phyloP scores from a whole-genome alignment of 2,113 vertebrate genomes.

The Oreochromis spilurus region DNA sequence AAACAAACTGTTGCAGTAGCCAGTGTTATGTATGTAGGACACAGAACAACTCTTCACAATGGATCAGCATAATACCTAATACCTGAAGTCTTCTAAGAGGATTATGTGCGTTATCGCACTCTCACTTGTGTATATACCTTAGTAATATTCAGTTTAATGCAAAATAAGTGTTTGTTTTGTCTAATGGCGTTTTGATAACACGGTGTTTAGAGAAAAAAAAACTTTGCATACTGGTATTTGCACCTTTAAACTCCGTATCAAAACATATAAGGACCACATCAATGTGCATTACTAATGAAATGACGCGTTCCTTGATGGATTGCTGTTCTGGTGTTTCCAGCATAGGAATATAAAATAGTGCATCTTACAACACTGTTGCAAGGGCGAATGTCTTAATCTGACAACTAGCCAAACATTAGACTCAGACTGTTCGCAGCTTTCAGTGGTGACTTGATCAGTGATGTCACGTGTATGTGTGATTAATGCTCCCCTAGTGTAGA shows the following conservation, averaged over 20 bases:
- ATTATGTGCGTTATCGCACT: conserved; percentile 77
- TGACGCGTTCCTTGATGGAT: not conserved
- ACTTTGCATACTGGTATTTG: not conserved
- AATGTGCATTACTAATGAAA: not conserved
- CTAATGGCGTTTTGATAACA: not conserved
- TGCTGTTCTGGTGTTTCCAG: not conserved
- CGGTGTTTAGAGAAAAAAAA: not conserved
- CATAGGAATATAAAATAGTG: not conserved
- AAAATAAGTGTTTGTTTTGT: not conserved
- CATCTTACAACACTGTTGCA: not conserved
- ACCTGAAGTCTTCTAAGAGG: conserved; percentile 85
- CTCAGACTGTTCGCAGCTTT: not conserved
- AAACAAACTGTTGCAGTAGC: conserved; percentile 24
- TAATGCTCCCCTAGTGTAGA: not conserved
- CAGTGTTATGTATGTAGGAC: conserved; percentile 82
- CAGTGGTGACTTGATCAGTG: not conserved
- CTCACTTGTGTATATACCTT: conserved; percentile 40
- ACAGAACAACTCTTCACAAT: conserved; percentile 76
- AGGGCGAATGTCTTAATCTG: not conserved
- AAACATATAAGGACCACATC: not conserved
- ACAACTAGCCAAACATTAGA: not conserved
- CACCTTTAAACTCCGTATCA: not conserved
- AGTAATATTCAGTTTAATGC: not conserved
- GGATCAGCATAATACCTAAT: conserved; percentile 87
- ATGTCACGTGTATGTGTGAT: not conserved